Base-by-base conservation (phyloP, 2,113 vertebrate genomes). In the Meriones unguiculatus region DNA sequence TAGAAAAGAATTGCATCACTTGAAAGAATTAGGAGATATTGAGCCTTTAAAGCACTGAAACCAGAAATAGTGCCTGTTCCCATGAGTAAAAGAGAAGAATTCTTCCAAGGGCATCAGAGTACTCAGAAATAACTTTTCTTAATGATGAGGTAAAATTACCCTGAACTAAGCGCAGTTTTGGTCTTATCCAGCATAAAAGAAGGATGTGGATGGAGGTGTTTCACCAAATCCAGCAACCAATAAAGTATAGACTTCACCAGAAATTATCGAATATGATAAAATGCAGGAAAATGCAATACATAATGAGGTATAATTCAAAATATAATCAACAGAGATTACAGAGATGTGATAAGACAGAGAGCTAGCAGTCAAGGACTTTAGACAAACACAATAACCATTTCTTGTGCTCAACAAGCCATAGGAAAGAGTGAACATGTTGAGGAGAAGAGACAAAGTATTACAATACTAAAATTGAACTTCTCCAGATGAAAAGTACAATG, bases 381-480 rank as follows among this genome's bases (percentile, higher is more conserved):
- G 84, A 70, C 17, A 69, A 46, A 78, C 12, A 5, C 65, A 57
- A 75, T 17, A 7, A 85, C n/a, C 90, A 75, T 93, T 65, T 22
- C 12, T 65, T 75, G 24, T 57, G 41, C 32, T 96, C 24, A 91
- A 86, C 76, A 92, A 92, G n/a, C 28, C 5, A 0, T 10, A 85
- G 70, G 35, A 62, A 94, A 72, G 52, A n/a, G 0, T 28, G 35
- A 64, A 50, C 35, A 64, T 28, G 12, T 75, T 76, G 50, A 89
- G 20, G 13, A 87, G 65, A 82, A 87, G 72, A 90, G 67, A 78
- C 30, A 75, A 81, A 89, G 0, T 54, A 50, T 84, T 7, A 54
- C 81, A 82, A 81, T n/a, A 78, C 41, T 38, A 77, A 87, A 72
- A 38, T 72, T 70, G n/a, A 82, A 93, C 65, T 80, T 84, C 22